These are phyloP conservation scores for Eupsilia transversa DNA, from an alignment of 2,888 invertebrate genomes.

Conservation along the genomic window DNA sequence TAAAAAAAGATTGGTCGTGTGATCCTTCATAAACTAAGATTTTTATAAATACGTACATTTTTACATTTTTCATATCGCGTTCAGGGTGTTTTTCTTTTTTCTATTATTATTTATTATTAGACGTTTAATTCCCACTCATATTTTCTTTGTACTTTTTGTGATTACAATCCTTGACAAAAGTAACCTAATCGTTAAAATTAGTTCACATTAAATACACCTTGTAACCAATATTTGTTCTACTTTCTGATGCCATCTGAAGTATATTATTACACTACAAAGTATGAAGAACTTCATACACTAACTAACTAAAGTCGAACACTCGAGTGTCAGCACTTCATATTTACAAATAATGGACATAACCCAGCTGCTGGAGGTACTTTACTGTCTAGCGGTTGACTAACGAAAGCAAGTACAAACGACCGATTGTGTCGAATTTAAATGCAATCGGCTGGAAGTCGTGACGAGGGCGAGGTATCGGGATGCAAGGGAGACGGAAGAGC, in stretches of 20 bases:
- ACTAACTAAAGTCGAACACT: conserved; percentile 76
- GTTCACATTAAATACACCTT: conserved; percentile 81
- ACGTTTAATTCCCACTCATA: conserved; percentile 78
- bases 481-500: conserved; percentile 34
- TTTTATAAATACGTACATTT: conserved; percentile 82
- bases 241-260: conserved; percentile 81
- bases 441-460: conserved; percentile 50
- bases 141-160: conserved; percentile 87
- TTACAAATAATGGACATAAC: conserved; percentile 79
- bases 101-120: conserved; percentile 73
- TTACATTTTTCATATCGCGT: conserved; percentile 77
- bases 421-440: conserved; percentile 66
- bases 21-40: conserved; percentile 74
- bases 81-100: conserved; percentile 72
- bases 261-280: conserved; percentile 79
- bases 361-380: conserved; percentile 67
- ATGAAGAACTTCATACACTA: conserved; percentile 82
- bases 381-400: conserved; percentile 66
- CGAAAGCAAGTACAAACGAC: conserved; percentile 57
- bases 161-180: conserved; percentile 81
- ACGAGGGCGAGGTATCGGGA: conserved; percentile 32
- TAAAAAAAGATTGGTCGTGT: conserved; percentile 80
- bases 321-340: conserved; percentile 74
- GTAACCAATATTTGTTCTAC: conserved; percentile 83
- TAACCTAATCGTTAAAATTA: conserved; percentile 83